phyloP scores from a whole-genome alignment of 2,888 invertebrate genomes.

The Gandaritis pyraliata region DNA sequence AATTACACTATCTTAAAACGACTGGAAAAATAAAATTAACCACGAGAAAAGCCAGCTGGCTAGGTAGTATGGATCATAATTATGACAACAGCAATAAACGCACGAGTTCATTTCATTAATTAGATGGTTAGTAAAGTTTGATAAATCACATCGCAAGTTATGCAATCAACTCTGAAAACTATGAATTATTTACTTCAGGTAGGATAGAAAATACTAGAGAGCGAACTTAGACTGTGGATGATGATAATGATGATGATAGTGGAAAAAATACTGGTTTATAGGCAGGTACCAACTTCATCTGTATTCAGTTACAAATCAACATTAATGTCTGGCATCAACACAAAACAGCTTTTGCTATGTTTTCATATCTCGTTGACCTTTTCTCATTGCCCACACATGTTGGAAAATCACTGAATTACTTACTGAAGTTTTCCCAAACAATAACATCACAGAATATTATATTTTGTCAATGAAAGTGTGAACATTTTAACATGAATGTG shows the following conservation, averaged over 20 bases:
- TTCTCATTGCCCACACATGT: background rate
- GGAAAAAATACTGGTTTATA: too few species aligned
- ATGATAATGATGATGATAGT: too few species aligned
- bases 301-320: background rate
- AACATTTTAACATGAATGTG: constrained; percentile 12
- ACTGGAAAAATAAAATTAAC: too few species aligned
- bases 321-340: background rate
- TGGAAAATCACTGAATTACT: background rate
- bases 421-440: constrained; percentile 8
- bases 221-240: too few species aligned
- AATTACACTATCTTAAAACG: too few species aligned
- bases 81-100: too few species aligned
- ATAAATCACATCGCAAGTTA: background rate
- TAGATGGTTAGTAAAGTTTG: too few species aligned
- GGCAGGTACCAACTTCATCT: background rate
- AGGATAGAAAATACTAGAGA: too few species aligned
- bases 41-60: too few species aligned
- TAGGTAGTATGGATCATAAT: too few species aligned
- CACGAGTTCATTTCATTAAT: too few species aligned
- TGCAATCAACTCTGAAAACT: background rate
- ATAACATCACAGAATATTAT: background rate
- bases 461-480: constrained; percentile 18
- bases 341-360: background rate
- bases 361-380: constrained; percentile 3
- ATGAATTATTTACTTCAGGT: background rate